These are phyloP conservation scores for Ostrea denselamellosa DNA, from an alignment of 1,140 invertebrate species.

Conservation along the genomic window DNA sequence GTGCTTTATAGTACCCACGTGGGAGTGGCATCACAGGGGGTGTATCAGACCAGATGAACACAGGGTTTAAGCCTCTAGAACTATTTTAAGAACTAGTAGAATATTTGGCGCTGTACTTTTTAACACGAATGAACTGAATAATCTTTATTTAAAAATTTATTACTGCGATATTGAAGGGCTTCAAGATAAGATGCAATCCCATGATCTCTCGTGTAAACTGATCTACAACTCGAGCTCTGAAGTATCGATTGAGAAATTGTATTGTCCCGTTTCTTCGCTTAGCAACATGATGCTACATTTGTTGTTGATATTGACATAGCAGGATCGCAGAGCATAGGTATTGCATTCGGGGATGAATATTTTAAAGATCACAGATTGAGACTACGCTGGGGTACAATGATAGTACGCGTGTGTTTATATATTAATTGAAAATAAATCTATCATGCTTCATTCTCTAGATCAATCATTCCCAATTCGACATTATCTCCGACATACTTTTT, in stretches of 20 bases:
- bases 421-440: slow-evolving; percentile 8
- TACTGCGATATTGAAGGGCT: background rate
- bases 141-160: slow-evolving; percentile 25
- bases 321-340: background rate
- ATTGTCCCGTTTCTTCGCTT: background rate
- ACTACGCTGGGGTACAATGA: background rate
- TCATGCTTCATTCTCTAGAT: too few species aligned
- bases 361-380: slow-evolving; percentile 1
- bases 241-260: slow-evolving; percentile 15
- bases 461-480: too few species aligned
- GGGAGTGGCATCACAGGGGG: background rate
- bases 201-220: slow-evolving; percentile 27
- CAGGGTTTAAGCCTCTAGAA: background rate
- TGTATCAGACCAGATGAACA: background rate
- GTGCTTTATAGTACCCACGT: background rate
- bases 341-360: background rate
- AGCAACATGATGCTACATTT: background rate
- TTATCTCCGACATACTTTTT: too few species aligned
- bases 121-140: background rate
- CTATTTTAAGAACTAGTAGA: background rate
- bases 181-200: background rate
- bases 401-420: background rate
- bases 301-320: slow-evolving; percentile 13
- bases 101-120: background rate
- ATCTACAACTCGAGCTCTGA: background rate